A percentile compares a stretch with the other conserved stretches of the same genome.
phyloP scores from a whole-genome alignment of 2,113 vertebrate species.

The Synchiropus splendidus region DNA sequence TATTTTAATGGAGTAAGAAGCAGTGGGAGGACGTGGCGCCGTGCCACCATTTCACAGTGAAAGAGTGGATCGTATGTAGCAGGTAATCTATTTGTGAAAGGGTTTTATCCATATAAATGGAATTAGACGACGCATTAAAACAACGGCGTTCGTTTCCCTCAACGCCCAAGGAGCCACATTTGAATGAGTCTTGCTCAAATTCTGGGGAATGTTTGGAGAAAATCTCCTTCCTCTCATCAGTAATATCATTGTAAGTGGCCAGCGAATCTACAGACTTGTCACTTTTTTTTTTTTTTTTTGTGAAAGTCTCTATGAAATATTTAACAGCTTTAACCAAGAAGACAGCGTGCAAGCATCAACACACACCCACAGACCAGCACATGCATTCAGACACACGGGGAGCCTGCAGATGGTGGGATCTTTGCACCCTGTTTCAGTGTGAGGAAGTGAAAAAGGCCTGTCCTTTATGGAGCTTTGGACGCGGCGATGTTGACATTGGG shows the following conservation, averaged over 20 bases:
- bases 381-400: slow-evolving; percentile 16
- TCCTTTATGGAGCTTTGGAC: slow-evolving; percentile 49
- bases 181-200: too few relatives aligned
- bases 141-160: slow-evolving; percentile 19
- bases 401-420: slow-evolving; percentile 54
- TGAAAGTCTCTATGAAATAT: too few relatives aligned
- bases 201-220: too few relatives aligned
- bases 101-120: slow-evolving; percentile 65
- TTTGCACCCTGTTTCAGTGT: slow-evolving; percentile 43
- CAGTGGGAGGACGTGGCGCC: slow-evolving; percentile 65
- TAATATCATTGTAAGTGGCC: too few relatives aligned
- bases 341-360: slow-evolving; percentile 17
- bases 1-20: slow-evolving; percentile 69
- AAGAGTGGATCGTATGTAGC: slow-evolving; percentile 66
- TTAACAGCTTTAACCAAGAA: slow-evolving; percentile 5
- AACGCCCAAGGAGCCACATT: slow-evolving; percentile 28
- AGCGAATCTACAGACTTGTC: too few relatives aligned
- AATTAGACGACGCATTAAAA: slow-evolving; percentile 65
- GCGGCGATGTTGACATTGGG: slow-evolving; percentile 61
- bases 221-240: too few relatives aligned
- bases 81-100: slow-evolving; percentile 70
- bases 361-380: neutral
- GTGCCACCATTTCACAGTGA: slow-evolving; percentile 64
- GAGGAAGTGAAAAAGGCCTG: slow-evolving; percentile 39
- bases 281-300: too few relatives aligned